Conservation (phyloP, 1,140 invertebrate species). For the Uloborus diversus region DNA sequence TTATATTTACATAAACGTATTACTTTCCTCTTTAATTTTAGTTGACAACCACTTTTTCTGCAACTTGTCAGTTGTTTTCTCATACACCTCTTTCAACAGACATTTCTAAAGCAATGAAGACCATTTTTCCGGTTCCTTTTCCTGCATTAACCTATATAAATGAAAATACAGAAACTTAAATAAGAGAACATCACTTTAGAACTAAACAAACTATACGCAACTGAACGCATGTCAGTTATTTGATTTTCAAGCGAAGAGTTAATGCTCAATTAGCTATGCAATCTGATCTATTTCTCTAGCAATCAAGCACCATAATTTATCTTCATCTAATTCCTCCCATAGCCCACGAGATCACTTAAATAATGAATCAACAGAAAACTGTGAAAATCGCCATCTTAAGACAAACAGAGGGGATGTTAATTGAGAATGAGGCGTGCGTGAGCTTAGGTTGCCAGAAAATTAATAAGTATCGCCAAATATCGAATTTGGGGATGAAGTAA, state of each 20-base stretch:
- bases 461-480: slow-evolving; percentile 4
- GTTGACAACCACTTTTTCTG: no score
- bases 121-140: no score
- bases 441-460: not conserved
- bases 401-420: slow-evolving; percentile 20
- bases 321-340: not conserved
- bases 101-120: no score
- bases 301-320: slow-evolving; percentile 9
- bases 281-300: slow-evolving; percentile 5
- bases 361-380: slow-evolving; percentile 32
- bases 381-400: slow-evolving; percentile 32
- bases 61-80: no score
- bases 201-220: no score
- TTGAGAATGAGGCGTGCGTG: slow-evolving; percentile 21
- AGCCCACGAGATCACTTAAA: slow-evolving; percentile 2
- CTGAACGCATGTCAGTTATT: slow-evolving; percentile 6
- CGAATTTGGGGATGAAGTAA: not conserved
- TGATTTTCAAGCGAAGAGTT: not conserved
- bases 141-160: no score
- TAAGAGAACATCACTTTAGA: no score
- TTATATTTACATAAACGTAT: no score
- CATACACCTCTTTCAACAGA: no score
- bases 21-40: no score
- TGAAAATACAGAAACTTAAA: no score
- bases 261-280: slow-evolving; percentile 35